Evolutionary conservation across 2,113 vertebrate species (phyloP).

Genomic region (Atlantisia rogersi): DNA sequence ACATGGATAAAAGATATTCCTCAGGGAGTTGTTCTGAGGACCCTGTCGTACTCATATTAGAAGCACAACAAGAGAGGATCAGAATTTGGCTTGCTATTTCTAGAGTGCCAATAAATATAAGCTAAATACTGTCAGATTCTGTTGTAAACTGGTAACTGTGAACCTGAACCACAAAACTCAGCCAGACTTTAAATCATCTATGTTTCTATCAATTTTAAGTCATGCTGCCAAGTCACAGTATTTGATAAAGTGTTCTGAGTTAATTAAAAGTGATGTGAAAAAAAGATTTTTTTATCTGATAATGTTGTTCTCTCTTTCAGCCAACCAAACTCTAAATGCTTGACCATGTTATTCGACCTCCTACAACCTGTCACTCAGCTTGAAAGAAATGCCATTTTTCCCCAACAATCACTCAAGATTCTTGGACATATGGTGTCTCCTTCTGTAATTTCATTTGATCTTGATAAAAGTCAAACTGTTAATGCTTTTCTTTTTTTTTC

Average conservation of each 20-base stretch:
- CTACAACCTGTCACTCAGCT: neutral
- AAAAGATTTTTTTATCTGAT: neutral
- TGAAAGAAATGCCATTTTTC: slow-evolving; percentile 7
- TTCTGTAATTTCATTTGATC: slow-evolving; percentile 22
- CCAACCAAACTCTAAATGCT: neutral
- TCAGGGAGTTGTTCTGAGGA: neutral
- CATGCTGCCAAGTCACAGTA: neutral
- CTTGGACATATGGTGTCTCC: neutral
- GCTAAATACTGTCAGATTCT: neutral
- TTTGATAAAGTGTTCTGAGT: neutral
- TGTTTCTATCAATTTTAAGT: neutral
- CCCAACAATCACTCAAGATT: neutral
- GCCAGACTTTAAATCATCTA: neutral
- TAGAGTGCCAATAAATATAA: neutral
- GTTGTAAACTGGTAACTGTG: neutral
- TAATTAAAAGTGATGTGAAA: slow-evolving; percentile 15
- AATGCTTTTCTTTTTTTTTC: neutral
- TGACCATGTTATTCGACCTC: slow-evolving; percentile 16
- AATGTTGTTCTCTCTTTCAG: neutral
- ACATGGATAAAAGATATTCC: neutral
- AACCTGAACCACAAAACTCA: neutral
- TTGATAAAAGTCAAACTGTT: neutral
- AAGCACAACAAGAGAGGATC: neutral
- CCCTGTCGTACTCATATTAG: neutral
- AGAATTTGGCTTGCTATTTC: neutral